Percentiles rank a stretch among this genome's conserved stretches.
These are phyloP conservation scores for Poecilobothrus nobilitatus DNA, from an alignment of 2,888 invertebrate genomes.

Conservation along the genomic window DNA sequence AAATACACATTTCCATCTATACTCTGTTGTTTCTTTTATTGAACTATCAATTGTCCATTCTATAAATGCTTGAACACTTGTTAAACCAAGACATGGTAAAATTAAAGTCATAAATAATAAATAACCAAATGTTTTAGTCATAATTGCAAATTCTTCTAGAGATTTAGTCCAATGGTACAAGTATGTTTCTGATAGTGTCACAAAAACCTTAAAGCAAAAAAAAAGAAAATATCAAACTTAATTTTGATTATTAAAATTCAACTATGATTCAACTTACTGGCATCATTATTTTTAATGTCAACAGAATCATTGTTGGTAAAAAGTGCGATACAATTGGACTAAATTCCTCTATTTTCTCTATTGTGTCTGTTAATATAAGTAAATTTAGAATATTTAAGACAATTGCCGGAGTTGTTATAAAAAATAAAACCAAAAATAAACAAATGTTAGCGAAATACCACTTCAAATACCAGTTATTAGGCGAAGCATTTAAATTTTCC, in stretches of 20 bases:
- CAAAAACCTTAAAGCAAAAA: conserved; percentile 44
- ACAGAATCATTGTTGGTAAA: conserved; percentile 77
- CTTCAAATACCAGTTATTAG: conserved; percentile 77
- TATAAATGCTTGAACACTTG: conserved; percentile 73
- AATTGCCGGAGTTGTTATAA: conserved; percentile 87
- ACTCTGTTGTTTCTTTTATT: conserved; percentile 41
- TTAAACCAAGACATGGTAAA: conserved; percentile 83
- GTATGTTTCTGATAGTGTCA: conserved; percentile 83
- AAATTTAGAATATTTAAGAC: conserved; percentile 64
- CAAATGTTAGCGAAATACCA: conserved; percentile 71
- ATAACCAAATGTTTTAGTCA: conserved; percentile 87
- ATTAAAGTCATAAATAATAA: conserved; percentile 89
- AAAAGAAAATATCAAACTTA: neutral
- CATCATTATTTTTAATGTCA: conserved; percentile 84
- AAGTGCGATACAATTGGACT: conserved; percentile 72
- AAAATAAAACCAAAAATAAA: conserved; percentile 74
- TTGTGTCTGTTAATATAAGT: conserved; percentile 41
- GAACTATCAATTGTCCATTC: conserved; percentile 54
- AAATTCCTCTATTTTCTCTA: conserved; percentile 27
- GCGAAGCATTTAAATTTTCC: conserved; percentile 81
- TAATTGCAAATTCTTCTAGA: conserved; percentile 82
- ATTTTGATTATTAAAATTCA: neutral
- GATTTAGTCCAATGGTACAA: conserved; percentile 91
- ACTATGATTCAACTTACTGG: conserved; percentile 51
- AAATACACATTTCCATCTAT: conserved; percentile 86